These are phyloP conservation scores for Cacoxenus indagator DNA, from an alignment of 2,888 invertebrate species.

Conservation along the genomic window DNA sequence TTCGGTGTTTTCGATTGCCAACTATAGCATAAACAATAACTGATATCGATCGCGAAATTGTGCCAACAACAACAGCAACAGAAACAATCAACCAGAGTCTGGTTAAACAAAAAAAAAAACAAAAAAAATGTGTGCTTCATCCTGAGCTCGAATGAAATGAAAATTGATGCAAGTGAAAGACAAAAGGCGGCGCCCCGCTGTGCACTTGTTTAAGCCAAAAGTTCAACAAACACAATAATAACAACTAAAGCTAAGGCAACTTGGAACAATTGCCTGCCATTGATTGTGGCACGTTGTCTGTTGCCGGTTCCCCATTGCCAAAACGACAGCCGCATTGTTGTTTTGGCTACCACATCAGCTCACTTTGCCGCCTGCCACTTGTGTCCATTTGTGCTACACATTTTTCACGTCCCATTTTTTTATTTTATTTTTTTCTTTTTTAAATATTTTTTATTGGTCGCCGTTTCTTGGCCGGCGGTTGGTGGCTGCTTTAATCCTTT, in stretches of 20 bases:
- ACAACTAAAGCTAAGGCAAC: no score
- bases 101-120: not conserved
- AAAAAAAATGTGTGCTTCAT: not conserved
- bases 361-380: not conserved
- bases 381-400: conserved; percentile 8
- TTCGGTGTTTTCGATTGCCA: not conserved
- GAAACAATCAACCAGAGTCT: not conserved
- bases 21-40: conserved; percentile 21
- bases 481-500: not conserved
- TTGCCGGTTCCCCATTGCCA: not conserved
- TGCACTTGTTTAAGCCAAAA: conserved; percentile 41
- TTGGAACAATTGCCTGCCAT: no score
- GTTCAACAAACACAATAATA: conserved; percentile 45
- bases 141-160: conserved; percentile 4
- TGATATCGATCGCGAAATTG: conserved; percentile 17
- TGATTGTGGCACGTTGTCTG: not conserved
- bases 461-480: not conserved
- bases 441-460: no score
- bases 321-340: no score
- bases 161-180: conserved; percentile 23
- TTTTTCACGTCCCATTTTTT: not conserved
- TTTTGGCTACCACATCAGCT: not conserved
- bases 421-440: no score
- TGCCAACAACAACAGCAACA: no score
- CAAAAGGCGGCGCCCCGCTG: conserved; percentile 42